These are phyloP conservation scores for Poeciliopsis retropinna DNA, from an alignment of 2,113 vertebrate species.

Conservation along the genomic window DNA sequence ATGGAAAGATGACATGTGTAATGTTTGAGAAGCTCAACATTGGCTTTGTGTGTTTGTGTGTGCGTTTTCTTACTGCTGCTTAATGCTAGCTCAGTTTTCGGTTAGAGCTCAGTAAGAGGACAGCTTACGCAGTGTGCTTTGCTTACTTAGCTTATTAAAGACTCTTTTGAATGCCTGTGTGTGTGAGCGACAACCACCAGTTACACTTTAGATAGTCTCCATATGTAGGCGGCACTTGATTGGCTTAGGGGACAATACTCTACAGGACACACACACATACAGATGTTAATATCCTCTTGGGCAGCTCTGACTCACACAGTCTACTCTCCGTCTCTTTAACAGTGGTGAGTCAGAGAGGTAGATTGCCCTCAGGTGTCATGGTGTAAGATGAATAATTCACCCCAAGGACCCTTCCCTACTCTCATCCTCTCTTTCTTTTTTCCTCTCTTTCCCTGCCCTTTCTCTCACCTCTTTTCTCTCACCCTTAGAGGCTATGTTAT, in stretches of 20 bases:
- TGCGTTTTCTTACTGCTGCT: constrained; percentile 40
- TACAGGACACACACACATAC: constrained; percentile 48
- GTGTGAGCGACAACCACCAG: constrained; percentile 57
- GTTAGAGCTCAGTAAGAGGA: constrained; percentile 52
- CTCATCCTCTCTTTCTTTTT: constrained; percentile 4
- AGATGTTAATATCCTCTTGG: constrained; percentile 66
- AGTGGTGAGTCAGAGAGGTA: constrained; percentile 67
- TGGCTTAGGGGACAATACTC: constrained; percentile 62
- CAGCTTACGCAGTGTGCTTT: constrained; percentile 49
- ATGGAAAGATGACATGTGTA: constrained; percentile 46
- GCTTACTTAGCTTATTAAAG: constrained; percentile 63
- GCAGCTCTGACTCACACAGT: constrained; percentile 65
- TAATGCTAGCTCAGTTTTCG: constrained; percentile 54
- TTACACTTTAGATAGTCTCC: constrained; percentile 60
- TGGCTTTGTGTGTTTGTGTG: constrained; percentile 4
- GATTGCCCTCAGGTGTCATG: constrained; percentile 70
- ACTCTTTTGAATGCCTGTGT: constrained; percentile 23
- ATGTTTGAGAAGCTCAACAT: constrained; percentile 10
- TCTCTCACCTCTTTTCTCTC: constrained; percentile 34
- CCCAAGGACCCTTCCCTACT: constrained; percentile 52
- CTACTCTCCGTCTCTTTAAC: constrained; percentile 57
- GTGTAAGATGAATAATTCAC: constrained; percentile 75
- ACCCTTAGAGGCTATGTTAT: constrained; percentile 28
- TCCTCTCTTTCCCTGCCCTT: constrained; percentile 30
- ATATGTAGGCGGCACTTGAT: constrained; percentile 60